Conservation (phyloP, 2,113 vertebrate species). For the Scophthalmus maximus region DNA sequence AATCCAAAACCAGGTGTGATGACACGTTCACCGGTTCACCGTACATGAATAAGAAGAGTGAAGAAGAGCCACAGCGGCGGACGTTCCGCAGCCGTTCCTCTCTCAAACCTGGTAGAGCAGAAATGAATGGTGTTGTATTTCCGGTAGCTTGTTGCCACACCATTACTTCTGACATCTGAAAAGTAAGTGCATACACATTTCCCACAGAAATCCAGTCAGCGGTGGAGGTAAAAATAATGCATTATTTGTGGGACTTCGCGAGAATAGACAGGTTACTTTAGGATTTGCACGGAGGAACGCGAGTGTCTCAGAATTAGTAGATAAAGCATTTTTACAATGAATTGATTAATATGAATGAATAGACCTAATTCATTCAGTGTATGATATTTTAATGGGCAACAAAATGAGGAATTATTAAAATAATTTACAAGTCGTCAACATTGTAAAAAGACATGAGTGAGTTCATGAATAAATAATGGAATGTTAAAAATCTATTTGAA, state of each 20-base stretch:
- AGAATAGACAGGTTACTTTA: too few species aligned
- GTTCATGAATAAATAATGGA: too few species aligned
- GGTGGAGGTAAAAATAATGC: slow-evolving; percentile 3
- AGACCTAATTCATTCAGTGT: background rate
- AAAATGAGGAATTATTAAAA: too few species aligned
- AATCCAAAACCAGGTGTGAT: too few species aligned
- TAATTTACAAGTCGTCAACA: too few species aligned
- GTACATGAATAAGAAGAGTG: too few species aligned
- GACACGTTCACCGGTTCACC: slow-evolving; percentile 23
- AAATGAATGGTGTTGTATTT: slow-evolving; percentile 37
- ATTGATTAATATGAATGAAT: background rate
- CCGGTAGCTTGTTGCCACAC: background rate
- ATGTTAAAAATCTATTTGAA: too few species aligned
- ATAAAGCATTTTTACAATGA: background rate
- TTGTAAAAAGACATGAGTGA: too few species aligned
- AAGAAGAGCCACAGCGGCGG: slow-evolving; percentile 15
- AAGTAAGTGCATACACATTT: slow-evolving; percentile 34
- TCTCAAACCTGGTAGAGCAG: slow-evolving; percentile 8
- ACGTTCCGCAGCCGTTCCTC: slow-evolving; percentile 14
- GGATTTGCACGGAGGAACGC: background rate
- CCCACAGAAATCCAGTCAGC: background rate
- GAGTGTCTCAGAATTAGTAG: background rate
- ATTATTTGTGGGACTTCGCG: slow-evolving; percentile 9
- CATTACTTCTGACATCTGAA: slow-evolving; percentile 29
- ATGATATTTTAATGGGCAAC: too few species aligned